These are phyloP conservation scores for Hipposideros larvatus DNA, from an alignment of 2,797 vertebrate genomes.

Conservation along the genomic window DNA sequence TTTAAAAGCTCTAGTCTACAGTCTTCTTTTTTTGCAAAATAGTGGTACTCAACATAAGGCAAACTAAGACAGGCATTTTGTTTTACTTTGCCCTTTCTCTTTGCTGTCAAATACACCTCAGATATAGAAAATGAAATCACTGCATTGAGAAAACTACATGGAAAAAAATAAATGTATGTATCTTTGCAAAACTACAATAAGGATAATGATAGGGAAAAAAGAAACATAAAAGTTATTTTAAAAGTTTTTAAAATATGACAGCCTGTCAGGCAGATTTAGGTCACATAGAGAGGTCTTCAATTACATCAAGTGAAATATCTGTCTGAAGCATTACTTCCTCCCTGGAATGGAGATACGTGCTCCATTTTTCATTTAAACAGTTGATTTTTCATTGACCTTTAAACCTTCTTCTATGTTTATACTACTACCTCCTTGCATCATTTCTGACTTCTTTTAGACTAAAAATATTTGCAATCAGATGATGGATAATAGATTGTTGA, in stretches of 20 bases:
- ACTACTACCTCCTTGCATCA: neutral
- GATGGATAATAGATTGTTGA: neutral
- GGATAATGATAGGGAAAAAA: neutral
- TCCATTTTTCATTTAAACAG: conserved; percentile 26
- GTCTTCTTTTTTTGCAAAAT: neutral
- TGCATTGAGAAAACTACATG: neutral
- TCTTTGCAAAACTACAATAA: neutral
- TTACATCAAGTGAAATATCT: neutral
- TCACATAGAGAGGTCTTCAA: neutral
- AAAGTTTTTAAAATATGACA: conserved; percentile 8
- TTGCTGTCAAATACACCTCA: neutral
- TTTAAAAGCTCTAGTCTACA: neutral
- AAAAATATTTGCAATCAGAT: conserved; percentile 12
- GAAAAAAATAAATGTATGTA: neutral
- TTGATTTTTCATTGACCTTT: conserved; percentile 31
- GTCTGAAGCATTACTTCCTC: neutral
- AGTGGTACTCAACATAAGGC: neutral
- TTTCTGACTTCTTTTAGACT: conserved; percentile 22
- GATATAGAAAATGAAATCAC: neutral
- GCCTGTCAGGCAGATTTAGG: neutral
- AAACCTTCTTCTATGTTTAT: neutral
- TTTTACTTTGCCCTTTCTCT: neutral
- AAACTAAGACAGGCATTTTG: neutral
- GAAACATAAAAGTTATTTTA: neutral
- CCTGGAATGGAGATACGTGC: neutral